These are phyloP conservation scores for Campylomormyrus numenius DNA, from an alignment of 2,113 vertebrate genomes.

Conservation along the genomic window DNA sequence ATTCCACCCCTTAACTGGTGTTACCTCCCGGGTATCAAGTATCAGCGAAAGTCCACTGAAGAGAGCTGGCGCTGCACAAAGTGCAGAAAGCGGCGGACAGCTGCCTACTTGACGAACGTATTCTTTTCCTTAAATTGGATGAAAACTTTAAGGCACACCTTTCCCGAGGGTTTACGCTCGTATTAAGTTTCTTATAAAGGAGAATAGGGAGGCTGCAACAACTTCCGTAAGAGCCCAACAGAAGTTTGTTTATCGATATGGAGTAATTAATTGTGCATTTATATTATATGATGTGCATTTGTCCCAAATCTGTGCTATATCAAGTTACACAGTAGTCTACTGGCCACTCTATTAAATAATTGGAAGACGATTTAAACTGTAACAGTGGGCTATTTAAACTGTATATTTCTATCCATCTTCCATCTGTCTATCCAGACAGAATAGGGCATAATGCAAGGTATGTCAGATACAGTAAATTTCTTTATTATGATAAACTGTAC, in stretches of 20 bases:
- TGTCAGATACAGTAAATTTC: neutral
- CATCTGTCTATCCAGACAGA: neutral
- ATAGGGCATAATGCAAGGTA: neutral
- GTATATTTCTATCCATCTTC: neutral
- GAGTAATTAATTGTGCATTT: neutral
- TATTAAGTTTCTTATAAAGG: neutral
- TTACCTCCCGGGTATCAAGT: slow-evolving; percentile 41
- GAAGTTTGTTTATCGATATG: neutral
- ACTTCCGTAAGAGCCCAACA: neutral
- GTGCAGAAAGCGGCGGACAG: neutral
- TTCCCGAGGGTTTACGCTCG: neutral
- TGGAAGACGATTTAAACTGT: neutral
- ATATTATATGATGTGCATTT: neutral
- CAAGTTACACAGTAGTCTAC: neutral
- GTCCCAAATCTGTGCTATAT: neutral
- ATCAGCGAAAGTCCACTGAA: slow-evolving; percentile 33
- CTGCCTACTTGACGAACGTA: neutral
- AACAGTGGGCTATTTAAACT: neutral
- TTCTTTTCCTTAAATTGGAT: neutral
- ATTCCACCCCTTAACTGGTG: slow-evolving; percentile 22
- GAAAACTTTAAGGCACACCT: neutral
- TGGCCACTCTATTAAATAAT: neutral
- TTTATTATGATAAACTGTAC: neutral
- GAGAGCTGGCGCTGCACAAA: neutral
- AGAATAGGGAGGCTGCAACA: neutral